Conservation (phyloP, 2,888 invertebrate species). For the Caenorhabditis panamensis region DNA sequence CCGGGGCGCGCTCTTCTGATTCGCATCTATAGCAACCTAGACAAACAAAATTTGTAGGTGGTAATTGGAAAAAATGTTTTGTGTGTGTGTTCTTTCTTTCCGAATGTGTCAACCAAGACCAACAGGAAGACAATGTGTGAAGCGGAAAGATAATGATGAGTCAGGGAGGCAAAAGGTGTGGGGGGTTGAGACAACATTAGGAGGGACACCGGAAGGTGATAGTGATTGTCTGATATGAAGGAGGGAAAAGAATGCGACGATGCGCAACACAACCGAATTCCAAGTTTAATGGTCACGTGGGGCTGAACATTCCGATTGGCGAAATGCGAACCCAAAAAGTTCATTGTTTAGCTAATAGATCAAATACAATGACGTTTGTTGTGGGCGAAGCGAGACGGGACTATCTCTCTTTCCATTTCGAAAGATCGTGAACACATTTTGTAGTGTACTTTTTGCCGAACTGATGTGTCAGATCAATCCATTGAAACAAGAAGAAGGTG, state of each 20-base stretch:
- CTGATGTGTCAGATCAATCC: constrained; percentile 1
- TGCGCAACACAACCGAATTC: too few species aligned
- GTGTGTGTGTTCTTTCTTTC: constrained; percentile 15
- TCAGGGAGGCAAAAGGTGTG: constrained; percentile 14
- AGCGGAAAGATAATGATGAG: constrained; percentile 7
- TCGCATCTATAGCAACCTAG: constrained; percentile 4
- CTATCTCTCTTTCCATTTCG: neutral
- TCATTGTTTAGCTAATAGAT: constrained; percentile 45
- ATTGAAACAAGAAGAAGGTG: neutral
- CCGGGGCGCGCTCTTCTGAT: constrained; percentile 12
- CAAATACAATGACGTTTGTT: constrained; percentile 29
- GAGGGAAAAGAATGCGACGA: constrained; percentile 32
- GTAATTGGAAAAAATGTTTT: too few species aligned
- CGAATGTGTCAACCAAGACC: too few species aligned
- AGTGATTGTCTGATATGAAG: constrained; percentile 5
- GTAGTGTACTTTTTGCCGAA: neutral
- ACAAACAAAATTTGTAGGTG: constrained; percentile 31
- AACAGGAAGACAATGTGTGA: too few species aligned
- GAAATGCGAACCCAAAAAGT: neutral
- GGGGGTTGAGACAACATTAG: constrained; percentile 43
- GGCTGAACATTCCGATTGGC: too few species aligned
- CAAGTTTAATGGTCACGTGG: constrained; percentile 33
- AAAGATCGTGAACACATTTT: neutral
- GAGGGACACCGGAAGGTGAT: constrained; percentile 38
- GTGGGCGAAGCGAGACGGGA: too few species aligned